A percentile compares a stretch with the other conserved stretches of the same genome.
Evolutionary conservation across 2,797 vertebrate genomes (phyloP).

Genomic region (Columba guinea): DNA sequence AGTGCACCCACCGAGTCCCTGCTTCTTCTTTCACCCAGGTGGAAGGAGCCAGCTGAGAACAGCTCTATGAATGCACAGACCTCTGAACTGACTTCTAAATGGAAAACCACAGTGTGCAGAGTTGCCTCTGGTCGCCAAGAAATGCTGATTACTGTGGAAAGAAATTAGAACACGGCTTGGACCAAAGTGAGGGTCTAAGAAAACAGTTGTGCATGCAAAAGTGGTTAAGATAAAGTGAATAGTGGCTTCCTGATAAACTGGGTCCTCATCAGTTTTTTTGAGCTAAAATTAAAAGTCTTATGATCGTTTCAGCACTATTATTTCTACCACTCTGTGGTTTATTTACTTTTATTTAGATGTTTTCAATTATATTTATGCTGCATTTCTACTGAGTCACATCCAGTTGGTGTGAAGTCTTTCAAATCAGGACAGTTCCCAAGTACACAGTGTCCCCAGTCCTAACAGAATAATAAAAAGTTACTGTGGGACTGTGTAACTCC

Average conservation of each 20-base stretch:
- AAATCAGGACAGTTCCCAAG: neutral
- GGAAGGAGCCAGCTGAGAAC: neutral
- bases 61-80: neutral
- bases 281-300: constrained; percentile 23
- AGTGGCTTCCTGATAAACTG: neutral
- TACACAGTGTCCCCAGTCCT: neutral
- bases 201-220: neutral
- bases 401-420: neutral
- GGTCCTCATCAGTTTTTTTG: neutral
- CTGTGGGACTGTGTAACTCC: neutral
- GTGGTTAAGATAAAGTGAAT: neutral
- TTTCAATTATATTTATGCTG: neutral
- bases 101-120: neutral
- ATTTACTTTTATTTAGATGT: constrained; percentile 9
- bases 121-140: neutral
- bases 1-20: neutral
- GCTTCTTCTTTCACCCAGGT: neutral
- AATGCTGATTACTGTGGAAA: neutral
- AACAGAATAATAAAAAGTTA: neutral
- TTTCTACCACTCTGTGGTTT: neutral
- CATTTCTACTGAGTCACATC: constrained; percentile 1
- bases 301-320: neutral
- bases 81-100: neutral
- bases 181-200: neutral
- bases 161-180: neutral